Evolutionary conservation across 2,797 vertebrate species (phyloP).

Genomic region (Channa striata): DNA sequence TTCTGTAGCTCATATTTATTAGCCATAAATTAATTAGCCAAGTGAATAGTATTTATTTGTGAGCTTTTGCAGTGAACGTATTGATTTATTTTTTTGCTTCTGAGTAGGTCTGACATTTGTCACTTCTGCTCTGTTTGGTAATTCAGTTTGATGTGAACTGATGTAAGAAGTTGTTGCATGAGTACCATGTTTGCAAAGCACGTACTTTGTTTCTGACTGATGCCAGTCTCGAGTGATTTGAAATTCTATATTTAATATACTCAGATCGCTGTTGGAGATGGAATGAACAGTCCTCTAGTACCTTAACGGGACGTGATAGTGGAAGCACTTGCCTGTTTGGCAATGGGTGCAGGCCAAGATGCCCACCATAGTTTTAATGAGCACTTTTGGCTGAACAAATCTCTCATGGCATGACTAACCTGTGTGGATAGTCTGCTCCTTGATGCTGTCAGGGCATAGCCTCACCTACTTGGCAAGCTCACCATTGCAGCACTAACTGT

Average conservation of each 20-base stretch:
- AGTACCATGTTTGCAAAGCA: conserved; percentile 27
- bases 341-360: neutral
- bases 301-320: neutral
- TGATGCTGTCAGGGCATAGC: conserved; percentile 16
- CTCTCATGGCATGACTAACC: neutral
- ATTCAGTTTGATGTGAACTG: conserved; percentile 7
- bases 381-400: neutral
- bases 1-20: too few relatives aligned
- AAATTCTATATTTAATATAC: conserved; percentile 15
- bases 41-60: too few relatives aligned
- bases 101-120: neutral
- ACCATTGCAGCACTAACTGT: conserved; percentile 30
- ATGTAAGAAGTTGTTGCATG: conserved; percentile 21
- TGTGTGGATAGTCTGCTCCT: conserved; percentile 15
- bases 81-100: neutral
- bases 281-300: neutral
- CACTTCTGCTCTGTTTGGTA: too few relatives aligned
- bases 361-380: conserved; percentile 11
- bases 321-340: conserved; percentile 9
- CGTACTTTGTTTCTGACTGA: conserved; percentile 12
- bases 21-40: too few relatives aligned
- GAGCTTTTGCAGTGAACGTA: neutral
- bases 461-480: conserved; percentile 3
- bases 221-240: conserved; percentile 17
- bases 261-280: conserved; percentile 13